These are phyloP conservation scores for Aleadryas rufinucha DNA, from an alignment of 2,113 vertebrate genomes.

Conservation along the genomic window DNA sequence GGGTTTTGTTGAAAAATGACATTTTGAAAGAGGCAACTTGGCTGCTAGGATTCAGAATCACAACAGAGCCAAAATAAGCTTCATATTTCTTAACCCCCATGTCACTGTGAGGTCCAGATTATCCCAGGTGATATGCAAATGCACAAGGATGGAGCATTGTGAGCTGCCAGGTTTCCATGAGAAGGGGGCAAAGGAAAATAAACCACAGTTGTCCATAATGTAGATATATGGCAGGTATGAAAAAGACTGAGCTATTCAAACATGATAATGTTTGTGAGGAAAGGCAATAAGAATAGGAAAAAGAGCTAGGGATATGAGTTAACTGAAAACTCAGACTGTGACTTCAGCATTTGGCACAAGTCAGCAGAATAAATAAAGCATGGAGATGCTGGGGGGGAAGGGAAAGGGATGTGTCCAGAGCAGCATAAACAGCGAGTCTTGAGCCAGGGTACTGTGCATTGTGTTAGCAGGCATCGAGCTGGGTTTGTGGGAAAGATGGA, in stretches of 20 bases:
- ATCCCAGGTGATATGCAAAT: background rate
- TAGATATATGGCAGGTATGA: background rate
- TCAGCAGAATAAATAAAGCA: conserved; percentile 20
- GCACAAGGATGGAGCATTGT: background rate
- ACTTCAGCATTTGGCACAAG: conserved; percentile 45
- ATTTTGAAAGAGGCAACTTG: conserved; percentile 26
- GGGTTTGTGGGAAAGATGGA: background rate
- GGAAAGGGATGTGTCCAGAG: background rate
- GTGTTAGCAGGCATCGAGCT: background rate
- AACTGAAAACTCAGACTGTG: background rate
- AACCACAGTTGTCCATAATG: background rate
- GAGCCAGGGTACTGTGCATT: background rate
- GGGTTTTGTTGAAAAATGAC: conserved; percentile 36
- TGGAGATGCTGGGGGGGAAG: background rate
- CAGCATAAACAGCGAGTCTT: background rate
- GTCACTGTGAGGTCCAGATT: background rate
- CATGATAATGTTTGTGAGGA: background rate
- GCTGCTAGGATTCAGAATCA: background rate
- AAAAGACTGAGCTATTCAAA: background rate
- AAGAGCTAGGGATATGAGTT: background rate
- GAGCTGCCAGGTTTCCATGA: background rate
- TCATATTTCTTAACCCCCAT: conserved; percentile 15
- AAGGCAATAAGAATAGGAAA: background rate
- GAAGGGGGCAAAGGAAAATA: background rate
- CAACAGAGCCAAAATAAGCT: conserved; percentile 37